A percentile compares a stretch with the other conserved stretches of the same genome.
Conservation (phyloP, 2,888 invertebrate species). For the Anticlea derivata region DNA sequence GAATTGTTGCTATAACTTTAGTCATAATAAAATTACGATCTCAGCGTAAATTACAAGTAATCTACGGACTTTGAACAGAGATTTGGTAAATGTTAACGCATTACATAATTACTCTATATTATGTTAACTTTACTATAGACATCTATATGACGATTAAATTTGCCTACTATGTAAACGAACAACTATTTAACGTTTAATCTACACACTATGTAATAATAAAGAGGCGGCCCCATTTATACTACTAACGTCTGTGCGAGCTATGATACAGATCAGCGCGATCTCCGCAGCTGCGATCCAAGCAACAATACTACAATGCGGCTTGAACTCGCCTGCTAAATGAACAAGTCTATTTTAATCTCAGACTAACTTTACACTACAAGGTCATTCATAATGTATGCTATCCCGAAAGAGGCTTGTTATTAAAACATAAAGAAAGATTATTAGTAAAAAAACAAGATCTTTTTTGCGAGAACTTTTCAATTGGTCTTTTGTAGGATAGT, state of each 20-base stretch:
- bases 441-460: too few species aligned
- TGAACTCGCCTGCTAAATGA: constrained; percentile 20
- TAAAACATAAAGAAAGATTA: too few species aligned
- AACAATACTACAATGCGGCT: constrained; percentile 6
- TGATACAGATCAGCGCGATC: constrained; percentile 19
- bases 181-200: constrained; percentile 57
- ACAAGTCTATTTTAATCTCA: constrained; percentile 22
- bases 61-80: constrained; percentile 58
- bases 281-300: not conserved
- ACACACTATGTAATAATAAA: constrained; percentile 63
- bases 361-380: constrained; percentile 28
- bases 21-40: constrained; percentile 27
- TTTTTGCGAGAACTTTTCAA: too few species aligned
- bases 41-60: constrained; percentile 36
- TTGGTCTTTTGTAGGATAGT: too few species aligned
- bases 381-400: too few species aligned
- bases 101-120: constrained; percentile 51
- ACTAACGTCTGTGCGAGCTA: constrained; percentile 42
- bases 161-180: constrained; percentile 67
- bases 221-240: constrained; percentile 80
- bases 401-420: too few species aligned
- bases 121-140: constrained; percentile 69
- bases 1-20: constrained; percentile 24
- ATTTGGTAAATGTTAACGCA: constrained; percentile 75
- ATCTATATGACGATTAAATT: constrained; percentile 68